phyloP scores from a whole-genome alignment of 2,888 invertebrate genomes.

The Limenitis camilla region DNA sequence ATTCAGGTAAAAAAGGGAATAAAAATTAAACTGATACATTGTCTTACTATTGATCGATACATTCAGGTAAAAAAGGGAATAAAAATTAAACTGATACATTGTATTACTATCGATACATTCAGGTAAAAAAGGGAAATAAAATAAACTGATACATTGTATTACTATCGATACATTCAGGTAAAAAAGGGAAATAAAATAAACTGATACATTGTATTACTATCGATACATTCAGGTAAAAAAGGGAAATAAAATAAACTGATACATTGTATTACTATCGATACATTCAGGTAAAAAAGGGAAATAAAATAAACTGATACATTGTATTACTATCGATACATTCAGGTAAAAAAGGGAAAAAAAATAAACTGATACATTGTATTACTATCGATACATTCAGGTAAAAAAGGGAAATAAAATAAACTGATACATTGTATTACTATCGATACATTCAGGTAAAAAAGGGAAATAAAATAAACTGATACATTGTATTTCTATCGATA shows the following conservation, averaged over 20 bases:
- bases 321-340: not conserved
- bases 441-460: not conserved
- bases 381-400: not conserved
- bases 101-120: not conserved
- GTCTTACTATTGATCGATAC: no score
- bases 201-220: not conserved
- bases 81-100: not conserved
- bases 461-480: not conserved
- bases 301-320: not conserved
- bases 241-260: not conserved
- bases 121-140: not conserved
- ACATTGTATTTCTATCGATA: constrained; percentile 80
- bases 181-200: not conserved
- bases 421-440: not conserved
- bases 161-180: not conserved
- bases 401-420: not conserved
- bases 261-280: no score
- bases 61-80: not conserved
- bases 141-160: not conserved
- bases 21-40: not conserved
- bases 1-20: not conserved
- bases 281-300: not conserved
- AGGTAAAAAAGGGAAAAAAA: not conserved
- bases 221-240: not conserved
- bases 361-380: not conserved